Base-by-base conservation (phyloP, 2,113 vertebrate genomes). In the Aix galericulata region DNA sequence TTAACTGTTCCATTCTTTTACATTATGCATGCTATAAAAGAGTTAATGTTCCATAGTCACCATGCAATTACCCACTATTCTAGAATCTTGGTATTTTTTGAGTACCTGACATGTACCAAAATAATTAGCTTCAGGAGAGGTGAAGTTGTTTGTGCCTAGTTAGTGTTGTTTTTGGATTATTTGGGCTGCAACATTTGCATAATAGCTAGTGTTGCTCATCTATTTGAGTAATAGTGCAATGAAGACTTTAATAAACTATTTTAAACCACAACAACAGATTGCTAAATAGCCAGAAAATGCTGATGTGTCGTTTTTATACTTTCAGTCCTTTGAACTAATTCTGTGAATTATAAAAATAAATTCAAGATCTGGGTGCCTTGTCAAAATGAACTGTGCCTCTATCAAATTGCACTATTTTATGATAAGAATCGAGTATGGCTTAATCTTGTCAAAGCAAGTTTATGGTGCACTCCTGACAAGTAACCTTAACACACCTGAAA, bases 261-360 rank as follows among this genome's bases (percentile, higher is more conserved):
- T 90, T 64, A 86, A 88, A 67, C 7, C 26, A 46, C 48, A 58
- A n/a, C 6, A 76, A 23, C 18, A 29, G 83, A 44, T 68, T 76
- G 62, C 78, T 84, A 90, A 90, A 59, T 72, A 81, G 80, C 42
- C 29, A 36, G 13, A 21, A n/a, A 86, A 78, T 64, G 80, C 86
- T 95, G 91, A 83, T 50, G 7, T 55, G 46, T 0, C 72, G 60
- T 48, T 95, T 95, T 14, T 42, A 22, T 32, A 55, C 67, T 88
- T 93, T 74, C 74, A 89, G 34, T 84, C 86, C 69, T 93, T 92
- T 92, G 86, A 94, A 86, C 66, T 72, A 82, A 82, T 79, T 84
- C 17, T 62, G 27, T 31, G 82, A 88, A 75, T 86, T 68, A 84
- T 21, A 91, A 79, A 90, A 94, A 48, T 62, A 80, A 83, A 64